Conservation (phyloP, 2,797 vertebrate genomes). For the Sebastes hopkinsi region DNA sequence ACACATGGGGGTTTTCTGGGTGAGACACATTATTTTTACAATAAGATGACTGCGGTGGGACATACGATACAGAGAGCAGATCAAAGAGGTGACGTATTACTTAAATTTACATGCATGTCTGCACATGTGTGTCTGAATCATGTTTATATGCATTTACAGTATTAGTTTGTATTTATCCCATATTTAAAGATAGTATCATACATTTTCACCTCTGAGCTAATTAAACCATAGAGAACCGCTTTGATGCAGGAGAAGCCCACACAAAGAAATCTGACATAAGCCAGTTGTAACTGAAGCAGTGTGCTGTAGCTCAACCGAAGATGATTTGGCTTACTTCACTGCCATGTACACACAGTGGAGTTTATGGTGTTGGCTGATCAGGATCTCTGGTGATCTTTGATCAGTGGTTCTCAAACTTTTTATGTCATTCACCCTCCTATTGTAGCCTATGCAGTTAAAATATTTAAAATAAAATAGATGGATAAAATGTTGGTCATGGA, state of each 20-base stretch:
- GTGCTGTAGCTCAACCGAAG: conserved; percentile 41
- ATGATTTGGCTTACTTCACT: conserved; percentile 12
- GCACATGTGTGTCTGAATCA: conserved; percentile 42
- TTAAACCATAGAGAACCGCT: conserved; percentile 26
- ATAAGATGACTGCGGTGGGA: conserved; percentile 19
- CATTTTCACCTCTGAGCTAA: conserved; percentile 40
- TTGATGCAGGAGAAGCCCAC: conserved; percentile 20
- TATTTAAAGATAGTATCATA: conserved; percentile 38
- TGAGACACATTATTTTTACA: background rate
- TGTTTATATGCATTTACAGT: conserved; percentile 26
- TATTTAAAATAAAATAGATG: too few species aligned
- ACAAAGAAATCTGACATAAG: conserved; percentile 41
- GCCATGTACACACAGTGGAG: background rate
- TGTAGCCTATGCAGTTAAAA: too few species aligned
- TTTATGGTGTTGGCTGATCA: background rate
- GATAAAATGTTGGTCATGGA: too few species aligned
- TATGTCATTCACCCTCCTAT: too few species aligned
- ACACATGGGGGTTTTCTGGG: background rate
- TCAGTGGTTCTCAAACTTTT: too few species aligned
- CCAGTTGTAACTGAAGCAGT: conserved; percentile 41
- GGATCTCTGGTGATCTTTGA: background rate
- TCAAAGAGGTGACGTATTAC: conserved; percentile 32
- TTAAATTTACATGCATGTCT: conserved; percentile 44
- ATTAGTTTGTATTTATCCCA: conserved; percentile 35
- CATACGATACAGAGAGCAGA: conserved; percentile 27